Evolutionary conservation across 1,140 invertebrate genomes (phyloP).

Genomic region (Pygmarrhopalites habei): DNA sequence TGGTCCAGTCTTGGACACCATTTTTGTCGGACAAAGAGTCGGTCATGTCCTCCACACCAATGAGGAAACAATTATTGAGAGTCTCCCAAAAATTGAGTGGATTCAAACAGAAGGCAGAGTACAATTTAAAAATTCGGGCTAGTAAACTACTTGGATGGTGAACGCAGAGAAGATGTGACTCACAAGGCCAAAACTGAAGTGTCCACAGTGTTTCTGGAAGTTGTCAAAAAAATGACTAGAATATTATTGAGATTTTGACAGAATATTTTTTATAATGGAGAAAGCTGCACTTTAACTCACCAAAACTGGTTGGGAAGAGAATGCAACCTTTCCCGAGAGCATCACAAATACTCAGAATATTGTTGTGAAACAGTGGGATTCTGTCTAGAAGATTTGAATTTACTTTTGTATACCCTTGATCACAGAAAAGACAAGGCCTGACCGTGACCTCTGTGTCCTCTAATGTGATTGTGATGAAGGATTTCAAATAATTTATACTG

Average conservation of each 20-base stretch:
- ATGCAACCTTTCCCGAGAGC: conserved; percentile 26
- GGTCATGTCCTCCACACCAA: conserved; percentile 22
- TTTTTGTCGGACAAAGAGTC: neutral
- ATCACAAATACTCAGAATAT: conserved; percentile 28
- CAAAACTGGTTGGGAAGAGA: conserved; percentile 30
- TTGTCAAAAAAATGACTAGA: too few species aligned
- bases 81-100: conserved; percentile 29
- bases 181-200: conserved; percentile 33
- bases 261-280: too few species aligned
- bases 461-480: conserved; percentile 16
- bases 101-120: conserved; percentile 26
- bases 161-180: conserved; percentile 27
- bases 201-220: conserved; percentile 39
- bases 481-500: conserved; percentile 28
- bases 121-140: conserved; percentile 30
- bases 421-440: conserved; percentile 20
- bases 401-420: conserved; percentile 22
- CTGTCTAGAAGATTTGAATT: conserved; percentile 30
- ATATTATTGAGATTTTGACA: too few species aligned
- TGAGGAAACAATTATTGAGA: conserved; percentile 27
- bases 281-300: too few species aligned
- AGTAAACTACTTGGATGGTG: conserved; percentile 31
- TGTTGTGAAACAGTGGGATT: conserved; percentile 30
- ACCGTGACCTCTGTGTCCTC: conserved; percentile 25
- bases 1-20: neutral